Conservation (phyloP, 2,888 invertebrate species). For the Rugalucina vietnamica region DNA sequence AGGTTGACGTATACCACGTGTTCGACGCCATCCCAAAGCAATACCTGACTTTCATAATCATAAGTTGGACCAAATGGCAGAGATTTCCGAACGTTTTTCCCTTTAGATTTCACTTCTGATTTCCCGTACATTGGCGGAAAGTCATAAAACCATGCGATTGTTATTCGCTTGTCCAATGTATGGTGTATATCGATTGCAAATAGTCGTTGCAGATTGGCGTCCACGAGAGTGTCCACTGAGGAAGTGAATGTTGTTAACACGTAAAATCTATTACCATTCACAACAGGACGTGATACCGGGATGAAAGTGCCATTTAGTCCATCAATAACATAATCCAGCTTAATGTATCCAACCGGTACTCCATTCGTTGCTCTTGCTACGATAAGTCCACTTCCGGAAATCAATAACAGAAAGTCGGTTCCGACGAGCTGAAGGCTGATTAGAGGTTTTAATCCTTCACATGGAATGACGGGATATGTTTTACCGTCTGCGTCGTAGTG, state of each 20-base stretch:
- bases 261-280: conserved; percentile 28
- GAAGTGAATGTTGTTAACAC: conserved; percentile 32
- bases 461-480: conserved; percentile 50
- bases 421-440: conserved; percentile 25
- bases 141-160: conserved; percentile 26
- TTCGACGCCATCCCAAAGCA: conserved; percentile 27
- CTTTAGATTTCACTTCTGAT: no score
- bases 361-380: conserved; percentile 30
- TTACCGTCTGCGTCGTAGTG: conserved; percentile 60
- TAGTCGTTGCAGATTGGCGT: not conserved
- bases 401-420: conserved; percentile 15
- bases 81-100: no score
- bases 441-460: conserved; percentile 22
- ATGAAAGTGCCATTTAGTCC: conserved; percentile 28
- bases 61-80: no score
- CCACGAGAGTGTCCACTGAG: not conserved
- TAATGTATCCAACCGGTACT: conserved; percentile 19
- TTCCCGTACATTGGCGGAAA: not conserved
- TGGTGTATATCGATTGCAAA: conserved; percentile 19
- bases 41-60: not conserved
- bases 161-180: not conserved
- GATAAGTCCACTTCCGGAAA: conserved; percentile 17
- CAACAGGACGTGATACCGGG: conserved; percentile 34
- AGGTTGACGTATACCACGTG: conserved; percentile 26
- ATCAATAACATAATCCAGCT: conserved; percentile 14